Conservation (phyloP, 2,797 vertebrate species). For the Petrocephalus schoutedeni region DNA sequence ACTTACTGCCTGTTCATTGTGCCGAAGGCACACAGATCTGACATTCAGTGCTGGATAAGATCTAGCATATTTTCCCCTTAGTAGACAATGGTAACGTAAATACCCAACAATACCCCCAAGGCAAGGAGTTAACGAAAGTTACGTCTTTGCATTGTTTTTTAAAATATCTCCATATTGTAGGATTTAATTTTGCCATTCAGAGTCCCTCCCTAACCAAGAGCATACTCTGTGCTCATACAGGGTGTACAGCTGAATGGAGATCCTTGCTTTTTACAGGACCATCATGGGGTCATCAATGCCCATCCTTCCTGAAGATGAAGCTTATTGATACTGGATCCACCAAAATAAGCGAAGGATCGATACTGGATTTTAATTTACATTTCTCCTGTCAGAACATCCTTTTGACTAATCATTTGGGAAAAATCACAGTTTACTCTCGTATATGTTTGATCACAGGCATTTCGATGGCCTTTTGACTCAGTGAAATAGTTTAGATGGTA, state of each 20-base stretch:
- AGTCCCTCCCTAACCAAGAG: background rate
- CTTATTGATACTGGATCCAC: background rate
- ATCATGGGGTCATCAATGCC: background rate
- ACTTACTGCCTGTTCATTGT: background rate
- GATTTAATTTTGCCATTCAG: background rate
- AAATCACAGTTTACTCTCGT: background rate
- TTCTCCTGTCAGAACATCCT: background rate
- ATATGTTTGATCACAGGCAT: background rate
- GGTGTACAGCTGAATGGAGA: background rate
- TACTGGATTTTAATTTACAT: background rate
- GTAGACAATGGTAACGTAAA: background rate
- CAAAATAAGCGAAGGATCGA: background rate
- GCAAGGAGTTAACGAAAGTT: background rate
- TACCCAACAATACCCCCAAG: background rate
- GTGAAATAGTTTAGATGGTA: background rate
- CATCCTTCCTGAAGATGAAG: background rate
- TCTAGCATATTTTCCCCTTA: background rate
- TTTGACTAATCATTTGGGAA: background rate
- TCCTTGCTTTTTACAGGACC: background rate
- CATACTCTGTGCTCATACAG: background rate
- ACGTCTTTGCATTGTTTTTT: background rate
- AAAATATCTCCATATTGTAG: background rate
- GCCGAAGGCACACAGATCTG: background rate
- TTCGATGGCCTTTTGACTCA: background rate
- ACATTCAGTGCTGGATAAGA: background rate